Base-by-base conservation (phyloP, 2,113 vertebrate species). In the Protobothrops flavoviridis region DNA sequence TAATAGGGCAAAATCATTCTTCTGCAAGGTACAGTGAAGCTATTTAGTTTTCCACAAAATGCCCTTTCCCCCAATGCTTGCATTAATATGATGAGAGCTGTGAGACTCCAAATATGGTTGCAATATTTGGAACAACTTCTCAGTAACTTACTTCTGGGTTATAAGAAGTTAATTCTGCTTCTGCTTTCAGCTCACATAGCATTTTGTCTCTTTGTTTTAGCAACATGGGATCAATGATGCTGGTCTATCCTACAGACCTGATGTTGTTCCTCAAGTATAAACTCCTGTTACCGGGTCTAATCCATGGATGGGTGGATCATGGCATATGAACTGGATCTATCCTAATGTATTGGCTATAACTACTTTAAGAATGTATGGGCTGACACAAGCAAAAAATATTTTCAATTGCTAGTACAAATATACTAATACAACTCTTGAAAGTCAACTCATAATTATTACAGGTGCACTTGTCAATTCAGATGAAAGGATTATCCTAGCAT, bases 351-450 rank as follows among this genome's bases (percentile, higher is more conserved):
- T 92, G 21, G 29, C n/a, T 81, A 26, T 48, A 74, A 15, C 4
- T 24, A 61, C 4, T 89, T 69, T 53, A 92, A 69, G 15, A 88
- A 21, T 74, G 61, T 55, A 50, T 89, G 61, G 52, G 24, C 13
- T 11, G 0, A 94, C 13, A 94, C 33, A 50, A 26, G 7, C 4
- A 90, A 96, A 20, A 50, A 57, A 69, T 39, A 95, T 55, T 87
- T 81, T 43, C 23, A 86, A 39, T 3, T 24, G 29, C 29, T 15
- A 48, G 92, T 15, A n/a, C 87, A 96, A 95, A n/a, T 0, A 94
- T 6, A 96, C 64, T 29, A 91, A 1, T 26, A 29, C 45, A 94
- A 24, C 21, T 91, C 20, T 21, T 64, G 87, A 43, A 88, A 91
- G 0, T 91, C 94, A 55, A 2, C 93, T 92, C 2, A 93, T 33